Conservation (phyloP, 2,113 vertebrate species). For the Sigmodon hispidus region DNA sequence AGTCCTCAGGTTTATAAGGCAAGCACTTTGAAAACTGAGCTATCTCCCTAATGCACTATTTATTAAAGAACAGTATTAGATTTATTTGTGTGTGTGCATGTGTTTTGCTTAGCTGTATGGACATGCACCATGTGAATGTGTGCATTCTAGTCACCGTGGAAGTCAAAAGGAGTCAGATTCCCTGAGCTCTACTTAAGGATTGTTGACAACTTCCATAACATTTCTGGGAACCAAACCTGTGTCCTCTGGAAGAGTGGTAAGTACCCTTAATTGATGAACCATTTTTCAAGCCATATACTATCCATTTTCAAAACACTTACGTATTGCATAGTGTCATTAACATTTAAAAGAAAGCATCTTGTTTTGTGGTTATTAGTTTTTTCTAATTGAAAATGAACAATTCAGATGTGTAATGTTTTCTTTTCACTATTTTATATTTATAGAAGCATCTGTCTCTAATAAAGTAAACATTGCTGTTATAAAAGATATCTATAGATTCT, state of each 20-base stretch:
- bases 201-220: no score
- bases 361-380: conserved; percentile 4
- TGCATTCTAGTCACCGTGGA: neutral
- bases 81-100: neutral
- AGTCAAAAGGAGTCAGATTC: neutral
- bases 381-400: neutral
- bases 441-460: neutral
- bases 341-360: neutral
- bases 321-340: neutral
- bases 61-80: neutral
- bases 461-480: neutral
- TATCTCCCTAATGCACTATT: no score
- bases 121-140: neutral
- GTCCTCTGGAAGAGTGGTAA: neutral
- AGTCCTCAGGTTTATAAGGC: neutral
- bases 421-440: neutral
- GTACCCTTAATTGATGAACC: neutral
- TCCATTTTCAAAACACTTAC: neutral
- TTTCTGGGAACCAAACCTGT: no score
- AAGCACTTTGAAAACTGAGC: neutral
- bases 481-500: neutral
- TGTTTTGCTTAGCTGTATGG: neutral
- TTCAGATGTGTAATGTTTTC: neutral
- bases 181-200: neutral
- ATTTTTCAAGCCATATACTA: neutral